Conservation (phyloP, 2,888 invertebrate species). For the Odontocolon sp. region DNA sequence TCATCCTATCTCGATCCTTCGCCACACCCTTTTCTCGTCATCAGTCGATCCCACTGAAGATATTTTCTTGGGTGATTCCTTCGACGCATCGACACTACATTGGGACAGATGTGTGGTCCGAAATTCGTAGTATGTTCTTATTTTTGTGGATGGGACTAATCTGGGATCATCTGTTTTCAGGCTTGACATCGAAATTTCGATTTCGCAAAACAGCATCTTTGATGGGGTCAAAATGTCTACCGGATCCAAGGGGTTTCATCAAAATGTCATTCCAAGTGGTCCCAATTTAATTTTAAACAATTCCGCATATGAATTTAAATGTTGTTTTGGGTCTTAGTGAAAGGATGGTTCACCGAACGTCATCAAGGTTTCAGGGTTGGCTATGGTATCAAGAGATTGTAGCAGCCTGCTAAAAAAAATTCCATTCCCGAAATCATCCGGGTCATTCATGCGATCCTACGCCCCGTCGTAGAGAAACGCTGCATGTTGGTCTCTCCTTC, state of each 20-base stretch:
- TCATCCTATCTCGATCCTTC: conserved; percentile 23
- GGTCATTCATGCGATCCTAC: conserved; percentile 65
- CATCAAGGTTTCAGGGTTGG: conserved; percentile 10
- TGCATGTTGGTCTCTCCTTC: conserved; percentile 39
- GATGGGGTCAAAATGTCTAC: no score
- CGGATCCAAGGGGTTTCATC: no score
- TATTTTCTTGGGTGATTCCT: conserved; percentile 38
- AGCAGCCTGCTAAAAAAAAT: conserved; percentile 70
- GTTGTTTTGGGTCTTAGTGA: background rate
- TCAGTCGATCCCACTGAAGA: conserved; percentile 38
- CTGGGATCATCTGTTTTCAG: no score
- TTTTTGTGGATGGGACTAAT: no score
- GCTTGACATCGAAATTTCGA: no score
- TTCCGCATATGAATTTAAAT: no score
- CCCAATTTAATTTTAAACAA: no score
- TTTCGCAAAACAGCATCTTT: no score
- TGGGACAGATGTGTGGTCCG: no score
- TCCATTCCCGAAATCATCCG: conserved; percentile 69
- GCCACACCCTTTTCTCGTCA: conserved; percentile 73
- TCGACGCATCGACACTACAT: conserved; percentile 44
- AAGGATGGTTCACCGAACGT: background rate
- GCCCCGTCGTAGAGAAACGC: conserved; percentile 11
- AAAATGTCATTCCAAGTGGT: no score
- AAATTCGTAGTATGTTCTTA: no score
- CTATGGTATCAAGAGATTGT: conserved; percentile 24